phyloP scores from a whole-genome alignment of 1,140 invertebrate species.

The Drosophila malerkotliana region DNA sequence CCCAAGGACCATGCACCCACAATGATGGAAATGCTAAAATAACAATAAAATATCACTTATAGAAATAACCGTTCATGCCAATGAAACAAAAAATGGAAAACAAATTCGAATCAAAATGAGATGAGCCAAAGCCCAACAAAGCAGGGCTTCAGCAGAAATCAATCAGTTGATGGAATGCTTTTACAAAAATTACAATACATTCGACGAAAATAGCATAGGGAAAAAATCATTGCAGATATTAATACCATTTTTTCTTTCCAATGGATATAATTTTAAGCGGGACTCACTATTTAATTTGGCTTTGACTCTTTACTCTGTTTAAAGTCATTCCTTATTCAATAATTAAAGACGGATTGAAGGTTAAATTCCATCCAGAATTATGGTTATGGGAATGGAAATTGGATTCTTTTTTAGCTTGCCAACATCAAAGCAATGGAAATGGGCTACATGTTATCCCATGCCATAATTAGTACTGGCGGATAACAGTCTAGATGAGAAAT shows the following conservation, averaged over 20 bases:
- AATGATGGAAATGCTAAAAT: constrained; percentile 11
- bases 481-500: not conserved
- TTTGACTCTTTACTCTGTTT: not conserved
- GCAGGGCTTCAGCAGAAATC: constrained; percentile 37
- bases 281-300: not conserved
- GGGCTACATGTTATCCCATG: constrained; percentile 4
- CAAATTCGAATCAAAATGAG: constrained; percentile 18
- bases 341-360: constrained; percentile 7
- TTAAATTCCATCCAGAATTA: constrained; percentile 33
- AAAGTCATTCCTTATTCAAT: constrained; percentile 9
- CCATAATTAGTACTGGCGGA: constrained; percentile 22
- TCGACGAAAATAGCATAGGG: not conserved
- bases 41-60: constrained; percentile 48
- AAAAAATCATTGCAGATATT: constrained; percentile 12
- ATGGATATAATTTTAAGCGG: not conserved
- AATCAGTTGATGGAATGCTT: constrained; percentile 77
- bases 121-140: constrained; percentile 25
- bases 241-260: constrained; percentile 20
- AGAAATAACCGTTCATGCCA: constrained; percentile 23
- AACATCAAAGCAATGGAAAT: constrained; percentile 42
- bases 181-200: constrained; percentile 66
- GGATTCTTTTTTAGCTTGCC: constrained; percentile 1
- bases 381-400: constrained; percentile 20
- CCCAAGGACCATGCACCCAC: constrained; percentile 11
- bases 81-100: constrained; percentile 39